These are phyloP conservation scores for Formica selysi DNA, from an alignment of 1,140 invertebrate genomes.

Conservation along the genomic window DNA sequence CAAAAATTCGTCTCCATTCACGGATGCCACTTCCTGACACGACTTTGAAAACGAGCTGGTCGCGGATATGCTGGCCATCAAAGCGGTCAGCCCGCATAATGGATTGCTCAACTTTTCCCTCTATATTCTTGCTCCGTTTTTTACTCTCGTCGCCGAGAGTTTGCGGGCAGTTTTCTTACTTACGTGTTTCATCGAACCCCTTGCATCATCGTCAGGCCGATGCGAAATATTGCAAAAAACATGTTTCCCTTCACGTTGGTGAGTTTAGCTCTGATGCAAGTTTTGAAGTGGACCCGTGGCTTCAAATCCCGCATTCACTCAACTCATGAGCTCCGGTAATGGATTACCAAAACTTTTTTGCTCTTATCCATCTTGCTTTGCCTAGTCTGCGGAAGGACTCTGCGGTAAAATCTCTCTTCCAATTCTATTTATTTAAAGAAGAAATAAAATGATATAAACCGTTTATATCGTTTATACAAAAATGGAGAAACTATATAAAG, in stretches of 20 bases:
- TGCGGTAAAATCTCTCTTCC: neutral
- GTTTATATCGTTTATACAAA: neutral
- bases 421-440: neutral
- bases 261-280: constrained; percentile 25
- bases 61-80: constrained; percentile 41
- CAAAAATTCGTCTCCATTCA: constrained; percentile 41
- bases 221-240: constrained; percentile 27
- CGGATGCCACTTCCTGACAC: constrained; percentile 10
- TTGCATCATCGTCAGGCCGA: neutral
- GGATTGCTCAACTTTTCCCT: constrained; percentile 72
- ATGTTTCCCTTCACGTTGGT: constrained; percentile 1
- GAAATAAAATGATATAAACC: neutral
- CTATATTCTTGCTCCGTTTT: constrained; percentile 30
- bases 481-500: neutral
- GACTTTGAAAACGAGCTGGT: constrained; percentile 45
- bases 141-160: constrained; percentile 13
- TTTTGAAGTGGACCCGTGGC: constrained; percentile 33
- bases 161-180: constrained; percentile 36
- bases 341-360: constrained; percentile 47
- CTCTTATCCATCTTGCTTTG: constrained; percentile 8
- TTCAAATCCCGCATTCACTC: constrained; percentile 26
- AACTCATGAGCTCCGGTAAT: constrained; percentile 37
- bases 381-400: neutral
- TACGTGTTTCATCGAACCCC: constrained; percentile 8
- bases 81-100: constrained; percentile 64